phyloP scores from a whole-genome alignment of 2,113 vertebrate species.

The Manacus vitellinus region DNA sequence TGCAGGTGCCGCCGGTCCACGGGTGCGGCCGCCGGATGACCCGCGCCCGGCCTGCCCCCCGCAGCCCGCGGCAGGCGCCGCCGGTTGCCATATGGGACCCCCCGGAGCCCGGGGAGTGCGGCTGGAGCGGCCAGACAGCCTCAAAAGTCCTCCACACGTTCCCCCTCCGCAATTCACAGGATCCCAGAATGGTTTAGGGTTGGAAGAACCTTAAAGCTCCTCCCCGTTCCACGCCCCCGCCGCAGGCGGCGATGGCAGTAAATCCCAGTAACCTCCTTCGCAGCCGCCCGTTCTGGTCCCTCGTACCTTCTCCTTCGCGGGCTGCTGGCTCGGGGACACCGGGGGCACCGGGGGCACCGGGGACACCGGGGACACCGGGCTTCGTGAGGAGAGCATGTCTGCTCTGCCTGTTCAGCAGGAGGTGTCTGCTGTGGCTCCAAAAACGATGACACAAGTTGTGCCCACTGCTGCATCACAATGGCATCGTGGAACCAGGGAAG shows the following conservation, averaged over 20 bases:
- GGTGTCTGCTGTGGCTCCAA: not conserved
- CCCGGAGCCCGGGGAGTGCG: not conserved
- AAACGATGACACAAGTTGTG: not conserved
- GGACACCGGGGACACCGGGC: not conserved
- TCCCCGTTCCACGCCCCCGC: not conserved
- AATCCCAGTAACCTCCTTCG: not conserved
- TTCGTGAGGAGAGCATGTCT: not conserved
- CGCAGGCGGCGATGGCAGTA: not conserved
- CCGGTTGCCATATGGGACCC: not conserved
- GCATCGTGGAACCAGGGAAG: not conserved
- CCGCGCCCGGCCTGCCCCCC: not conserved
- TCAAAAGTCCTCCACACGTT: rapidly evolving
- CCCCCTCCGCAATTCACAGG: not conserved
- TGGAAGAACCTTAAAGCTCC: not conserved
- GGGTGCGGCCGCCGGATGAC: not conserved
- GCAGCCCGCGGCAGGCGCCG: not conserved
- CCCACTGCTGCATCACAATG: not conserved
- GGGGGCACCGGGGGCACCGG: not conserved
- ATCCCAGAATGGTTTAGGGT: not conserved
- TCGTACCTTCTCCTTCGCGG: not conserved
- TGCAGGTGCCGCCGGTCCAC: not conserved
- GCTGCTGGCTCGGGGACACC: not conserved
- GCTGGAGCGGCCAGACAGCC: not conserved
- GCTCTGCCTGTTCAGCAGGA: not conserved
- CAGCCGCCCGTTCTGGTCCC: too few species aligned